Evolutionary conservation across 53 echinoderm and acorn worm species (phyloP).

Genomic region (Mesocentrotus franciscanus): DNA sequence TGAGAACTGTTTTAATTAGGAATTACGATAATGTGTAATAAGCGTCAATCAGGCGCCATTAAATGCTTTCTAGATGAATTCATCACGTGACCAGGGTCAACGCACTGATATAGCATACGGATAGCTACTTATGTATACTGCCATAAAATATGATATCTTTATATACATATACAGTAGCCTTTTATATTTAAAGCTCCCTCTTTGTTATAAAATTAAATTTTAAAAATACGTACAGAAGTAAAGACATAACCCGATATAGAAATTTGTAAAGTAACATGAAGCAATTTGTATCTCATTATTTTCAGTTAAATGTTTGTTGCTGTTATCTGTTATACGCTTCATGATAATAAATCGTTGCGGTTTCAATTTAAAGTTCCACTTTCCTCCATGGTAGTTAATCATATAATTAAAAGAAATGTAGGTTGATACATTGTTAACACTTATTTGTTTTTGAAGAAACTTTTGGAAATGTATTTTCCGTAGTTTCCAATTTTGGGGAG

Average conservation of each 20-base stretch:
- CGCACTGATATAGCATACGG: not conserved
- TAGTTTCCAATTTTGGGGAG: not conserved
- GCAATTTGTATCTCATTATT: too few species aligned
- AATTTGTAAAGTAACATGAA: too few species aligned
- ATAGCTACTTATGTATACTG: not conserved
- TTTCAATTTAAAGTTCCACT: not conserved
- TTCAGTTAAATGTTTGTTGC: too few species aligned
- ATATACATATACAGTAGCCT: too few species aligned
- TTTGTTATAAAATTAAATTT: too few species aligned
- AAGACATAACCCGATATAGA: too few species aligned
- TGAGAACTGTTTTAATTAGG: not conserved
- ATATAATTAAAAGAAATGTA: not conserved
- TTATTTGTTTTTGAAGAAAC: not conserved
- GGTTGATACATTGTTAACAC: not conserved
- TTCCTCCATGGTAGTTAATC: not conserved
- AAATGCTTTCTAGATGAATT: not conserved
- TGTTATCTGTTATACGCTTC: not conserved
- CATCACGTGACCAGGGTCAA: not conserved
- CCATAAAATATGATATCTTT: too few species aligned
- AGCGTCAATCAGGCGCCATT: not conserved
- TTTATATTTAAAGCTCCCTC: too few species aligned
- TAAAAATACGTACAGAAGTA: too few species aligned
- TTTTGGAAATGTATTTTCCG: too few species aligned
- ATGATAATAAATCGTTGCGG: not conserved
- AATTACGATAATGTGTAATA: slow-evolving; percentile 9